phyloP scores from a whole-genome alignment of 2,888 invertebrate genomes.

The Acronicta leporina region DNA sequence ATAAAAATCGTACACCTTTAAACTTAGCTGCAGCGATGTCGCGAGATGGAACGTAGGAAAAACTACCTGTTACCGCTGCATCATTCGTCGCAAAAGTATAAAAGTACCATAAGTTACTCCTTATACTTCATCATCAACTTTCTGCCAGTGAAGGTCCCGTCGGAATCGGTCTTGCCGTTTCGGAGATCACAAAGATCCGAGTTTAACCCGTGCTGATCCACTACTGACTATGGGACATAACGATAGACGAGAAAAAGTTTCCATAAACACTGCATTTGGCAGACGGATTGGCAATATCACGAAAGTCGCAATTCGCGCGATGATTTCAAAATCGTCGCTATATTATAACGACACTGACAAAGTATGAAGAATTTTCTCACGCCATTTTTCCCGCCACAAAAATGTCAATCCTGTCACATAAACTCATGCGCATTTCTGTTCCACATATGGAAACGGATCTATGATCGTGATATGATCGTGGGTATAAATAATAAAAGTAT shows the following conservation, averaged over 20 bases:
- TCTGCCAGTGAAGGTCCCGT: too few relatives aligned
- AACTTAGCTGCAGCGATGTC: conserved; percentile 19
- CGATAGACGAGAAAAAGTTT: too few relatives aligned
- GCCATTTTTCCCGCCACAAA: conserved; percentile 41
- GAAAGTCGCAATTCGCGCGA: conserved; percentile 11
- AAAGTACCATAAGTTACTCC: too few relatives aligned
- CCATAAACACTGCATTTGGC: background rate
- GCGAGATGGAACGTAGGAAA: conserved; percentile 15
- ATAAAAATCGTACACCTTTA: conserved; percentile 14
- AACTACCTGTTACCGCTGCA: too few relatives aligned
- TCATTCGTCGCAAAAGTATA: too few relatives aligned
- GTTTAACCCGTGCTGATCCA: too few relatives aligned
- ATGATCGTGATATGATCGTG: too few relatives aligned
- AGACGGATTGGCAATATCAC: background rate
- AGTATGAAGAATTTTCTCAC: conserved; percentile 46
- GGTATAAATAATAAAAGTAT: conserved; percentile 41
- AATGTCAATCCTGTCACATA: conserved; percentile 45
- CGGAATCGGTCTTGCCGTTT: too few relatives aligned
- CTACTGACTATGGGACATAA: too few relatives aligned
- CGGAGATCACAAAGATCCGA: too few relatives aligned
- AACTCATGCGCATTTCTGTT: conserved; percentile 33
- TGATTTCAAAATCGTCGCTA: conserved; percentile 29
- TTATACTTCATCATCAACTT: too few relatives aligned
- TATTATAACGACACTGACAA: conserved; percentile 14
- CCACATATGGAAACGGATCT: conserved; percentile 38